phyloP scores from a whole-genome alignment of 2,888 invertebrate species.

The Phytoseiulus persimilis region DNA sequence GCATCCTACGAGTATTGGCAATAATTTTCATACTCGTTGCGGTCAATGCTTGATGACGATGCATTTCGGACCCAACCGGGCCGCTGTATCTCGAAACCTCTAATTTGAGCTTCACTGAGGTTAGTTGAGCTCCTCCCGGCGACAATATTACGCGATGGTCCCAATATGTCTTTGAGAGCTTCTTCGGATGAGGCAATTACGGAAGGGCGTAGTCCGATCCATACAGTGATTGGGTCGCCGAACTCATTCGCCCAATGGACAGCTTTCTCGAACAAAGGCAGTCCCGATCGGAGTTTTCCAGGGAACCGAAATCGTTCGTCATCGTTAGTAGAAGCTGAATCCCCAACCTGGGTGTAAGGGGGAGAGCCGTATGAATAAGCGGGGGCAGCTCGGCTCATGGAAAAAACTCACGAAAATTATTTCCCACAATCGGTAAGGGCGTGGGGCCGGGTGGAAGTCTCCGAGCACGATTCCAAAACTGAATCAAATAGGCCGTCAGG shows the following conservation, averaged over 20 bases:
- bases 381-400: neutral
- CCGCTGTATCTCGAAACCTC: neutral
- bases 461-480: neutral
- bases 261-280: neutral
- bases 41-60: too few relatives aligned
- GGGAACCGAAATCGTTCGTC: neutral
- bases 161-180: neutral
- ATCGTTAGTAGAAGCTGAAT: too few relatives aligned
- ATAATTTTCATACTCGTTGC: too few relatives aligned
- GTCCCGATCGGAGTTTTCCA: neutral
- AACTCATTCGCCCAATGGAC: neutral
- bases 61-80: too few relatives aligned
- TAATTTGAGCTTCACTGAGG: neutral
- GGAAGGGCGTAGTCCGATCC: neutral
- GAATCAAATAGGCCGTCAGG: neutral
- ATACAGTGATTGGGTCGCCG: conserved; percentile 12
- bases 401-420: neutral
- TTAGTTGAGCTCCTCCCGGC: neutral
- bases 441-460: neutral
- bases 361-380: neutral
- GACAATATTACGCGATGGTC: neutral
- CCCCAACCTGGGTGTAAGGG: neutral
- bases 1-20: neutral
- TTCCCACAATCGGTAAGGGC: neutral
- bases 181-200: neutral